phyloP scores from a whole-genome alignment of 2,888 invertebrate genomes.

The Drosophila diplacantha region DNA sequence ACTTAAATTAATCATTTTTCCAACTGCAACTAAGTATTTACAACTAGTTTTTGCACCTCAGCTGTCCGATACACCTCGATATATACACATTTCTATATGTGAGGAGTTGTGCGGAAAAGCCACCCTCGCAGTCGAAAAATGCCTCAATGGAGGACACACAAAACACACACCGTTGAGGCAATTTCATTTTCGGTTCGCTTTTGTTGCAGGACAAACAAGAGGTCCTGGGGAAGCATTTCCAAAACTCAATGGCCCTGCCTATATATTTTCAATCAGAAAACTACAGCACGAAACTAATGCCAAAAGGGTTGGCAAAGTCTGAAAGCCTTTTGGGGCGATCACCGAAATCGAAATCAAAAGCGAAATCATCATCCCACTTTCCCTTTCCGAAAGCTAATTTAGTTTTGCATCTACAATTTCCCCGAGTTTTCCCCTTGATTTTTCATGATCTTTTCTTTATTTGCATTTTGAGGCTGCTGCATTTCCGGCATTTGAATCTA shows the following conservation, averaged over 20 bases:
- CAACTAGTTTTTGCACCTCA: background rate
- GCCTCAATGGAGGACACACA: constrained; percentile 23
- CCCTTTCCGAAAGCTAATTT: background rate
- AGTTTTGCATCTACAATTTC: background rate
- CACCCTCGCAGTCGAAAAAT: constrained; percentile 36
- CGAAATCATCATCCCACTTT: constrained; percentile 7
- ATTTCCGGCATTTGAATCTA: constrained; percentile 39
- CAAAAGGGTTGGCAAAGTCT: constrained; percentile 11
- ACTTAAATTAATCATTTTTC: too few species aligned
- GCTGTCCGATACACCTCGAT: constrained; percentile 9
- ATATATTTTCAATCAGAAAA: constrained; percentile 18
- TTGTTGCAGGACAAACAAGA: constrained; percentile 20
- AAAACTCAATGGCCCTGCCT: background rate
- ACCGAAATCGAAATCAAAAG: constrained; percentile 11
- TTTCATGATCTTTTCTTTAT: constrained; percentile 1
- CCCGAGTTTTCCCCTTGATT: background rate
- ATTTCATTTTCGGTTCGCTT: constrained; percentile 29
- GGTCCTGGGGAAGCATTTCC: constrained; percentile 12
- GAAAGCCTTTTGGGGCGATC: constrained; percentile 2
- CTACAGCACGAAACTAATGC: constrained; percentile 1
- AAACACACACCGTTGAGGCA: constrained; percentile 18
- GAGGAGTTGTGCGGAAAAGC: constrained; percentile 35
- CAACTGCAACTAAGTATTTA: background rate
- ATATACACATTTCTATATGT: constrained; percentile 9
- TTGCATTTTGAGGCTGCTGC: constrained; percentile 19